A percentile compares a stretch with the other conserved stretches of the same genome.
Conservation (phyloP, 2,113 vertebrate genomes). For the Notothenia rossii region DNA sequence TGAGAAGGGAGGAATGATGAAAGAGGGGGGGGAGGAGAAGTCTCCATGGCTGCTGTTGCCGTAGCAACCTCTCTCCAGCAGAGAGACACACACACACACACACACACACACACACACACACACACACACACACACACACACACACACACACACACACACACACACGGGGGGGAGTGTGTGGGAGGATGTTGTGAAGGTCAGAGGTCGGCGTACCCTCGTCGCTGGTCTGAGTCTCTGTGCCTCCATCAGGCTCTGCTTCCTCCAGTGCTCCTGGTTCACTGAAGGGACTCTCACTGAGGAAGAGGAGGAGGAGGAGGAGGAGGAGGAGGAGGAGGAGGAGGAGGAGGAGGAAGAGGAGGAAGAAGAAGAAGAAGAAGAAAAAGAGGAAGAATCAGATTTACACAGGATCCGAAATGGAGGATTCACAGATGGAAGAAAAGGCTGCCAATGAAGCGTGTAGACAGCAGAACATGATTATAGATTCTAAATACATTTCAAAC, state of each 20-base stretch:
- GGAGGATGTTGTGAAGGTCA: conserved; percentile 66
- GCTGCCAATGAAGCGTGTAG: neutral
- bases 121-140: neutral
- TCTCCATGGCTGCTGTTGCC: conserved; percentile 79
- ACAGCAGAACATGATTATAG: too few species aligned
- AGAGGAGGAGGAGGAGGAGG: neutral
- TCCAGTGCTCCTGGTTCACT: conserved; percentile 95
- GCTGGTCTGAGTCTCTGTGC: conserved; percentile 95
- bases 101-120: neutral
- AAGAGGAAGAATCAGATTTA: conserved; percentile 6
- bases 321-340: neutral
- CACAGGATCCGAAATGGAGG: conserved; percentile 52
- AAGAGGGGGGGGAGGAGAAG: conserved; percentile 1
- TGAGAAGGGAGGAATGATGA: conserved; percentile 21
- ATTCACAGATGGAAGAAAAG: conserved; percentile 28
- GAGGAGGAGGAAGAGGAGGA: neutral
- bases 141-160: conserved; percentile 4
- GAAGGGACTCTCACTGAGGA: conserved; percentile 94
- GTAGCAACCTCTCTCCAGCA: conserved; percentile 69
- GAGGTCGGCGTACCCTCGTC: conserved; percentile 91
- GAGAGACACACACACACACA: neutral
- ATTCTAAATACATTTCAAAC: too few species aligned
- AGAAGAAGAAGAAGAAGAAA: neutral
- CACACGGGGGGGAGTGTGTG: conserved; percentile 16
- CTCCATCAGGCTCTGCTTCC: conserved; percentile 93